Conservation (phyloP, 1,140 invertebrate genomes). For the Drosophila tani region DNA sequence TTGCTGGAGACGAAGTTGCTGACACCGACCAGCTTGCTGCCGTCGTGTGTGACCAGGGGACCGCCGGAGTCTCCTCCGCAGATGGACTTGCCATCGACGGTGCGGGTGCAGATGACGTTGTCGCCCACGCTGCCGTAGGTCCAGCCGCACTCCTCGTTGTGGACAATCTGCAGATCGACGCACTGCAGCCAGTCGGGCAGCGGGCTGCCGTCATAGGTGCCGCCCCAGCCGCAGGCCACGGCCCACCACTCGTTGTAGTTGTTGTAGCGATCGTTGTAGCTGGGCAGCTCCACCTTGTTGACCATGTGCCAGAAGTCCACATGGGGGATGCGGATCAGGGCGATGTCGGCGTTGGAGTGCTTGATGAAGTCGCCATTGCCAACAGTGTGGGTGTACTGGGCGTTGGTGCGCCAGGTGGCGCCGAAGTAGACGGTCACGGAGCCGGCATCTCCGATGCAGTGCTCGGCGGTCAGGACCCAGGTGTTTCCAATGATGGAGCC, state of each 20-base stretch:
- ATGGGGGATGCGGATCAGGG: conserved; percentile 48
- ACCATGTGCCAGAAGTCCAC: conserved; percentile 59
- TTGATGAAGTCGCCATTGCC: conserved; percentile 40
- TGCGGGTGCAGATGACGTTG: no score
- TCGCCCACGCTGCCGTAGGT: conserved; percentile 32
- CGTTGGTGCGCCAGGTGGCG: conserved; percentile 58
- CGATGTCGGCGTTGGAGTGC: conserved; percentile 47
- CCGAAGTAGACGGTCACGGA: conserved; percentile 60
- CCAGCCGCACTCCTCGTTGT: conserved; percentile 35
- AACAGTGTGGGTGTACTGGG: conserved; percentile 53
- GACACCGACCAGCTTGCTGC: no score
- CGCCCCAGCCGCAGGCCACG: conserved; percentile 65
- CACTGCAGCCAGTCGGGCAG: conserved; percentile 55
- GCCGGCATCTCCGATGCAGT: conserved; percentile 83
- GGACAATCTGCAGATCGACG: conserved; percentile 59
- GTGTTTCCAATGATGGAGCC: conserved; percentile 86
- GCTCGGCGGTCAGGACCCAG: conserved; percentile 87
- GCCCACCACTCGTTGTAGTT: conserved; percentile 49
- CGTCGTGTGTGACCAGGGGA: no score
- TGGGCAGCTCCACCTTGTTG: conserved; percentile 61
- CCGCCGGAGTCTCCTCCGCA: no score
- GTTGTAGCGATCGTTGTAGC: conserved; percentile 56
- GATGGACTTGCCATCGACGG: no score
- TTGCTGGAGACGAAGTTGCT: no score
- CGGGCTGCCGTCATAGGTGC: conserved; percentile 49